Evolutionary conservation across 2,797 vertebrate species (phyloP), one percentile per base, ranked within the genome.

Genomic region (Perodicticus potto): DNA sequence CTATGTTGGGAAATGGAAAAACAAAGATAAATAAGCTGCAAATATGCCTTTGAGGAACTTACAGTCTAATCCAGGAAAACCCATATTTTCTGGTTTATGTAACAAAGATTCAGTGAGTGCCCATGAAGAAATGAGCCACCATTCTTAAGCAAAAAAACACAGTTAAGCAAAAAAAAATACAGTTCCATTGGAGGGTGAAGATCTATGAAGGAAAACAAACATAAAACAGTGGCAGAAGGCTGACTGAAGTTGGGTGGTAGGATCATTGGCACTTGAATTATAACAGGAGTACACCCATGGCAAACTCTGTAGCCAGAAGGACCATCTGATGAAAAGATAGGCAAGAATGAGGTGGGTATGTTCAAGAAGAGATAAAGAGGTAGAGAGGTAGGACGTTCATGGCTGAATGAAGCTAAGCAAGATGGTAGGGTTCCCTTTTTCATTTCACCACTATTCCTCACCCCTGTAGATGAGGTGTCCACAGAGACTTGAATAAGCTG

Each of bases 11-110:
- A 83, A 86, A 65, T 34, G 16, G 45, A 49, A 55, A 13, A 77
- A 82, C 11, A 95, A 67, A 87, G 63, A 89, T 59, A 94, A 84
- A 40, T 57, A 84, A 91, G 1, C 27, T 86, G 9, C 22, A 84
- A 76, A 72, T 61, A 63, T 20, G 4, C 10, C 34, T 78, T 86
- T 82, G 43, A 76, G 19, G 19, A 92, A 89, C 17, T 78, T 53
- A 85, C 27, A 90, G 13, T 43, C 8, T 43, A 94, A 88, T 61
- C 14, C 70, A 63, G 55, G 16, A 94, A 91, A 67, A 49, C 27
- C n/a, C 4, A 34, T 11, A 23, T 67, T 23, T 57, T 67, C 57
- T 85, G 13, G 34, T 84, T 90, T 17, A 40, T 81, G 91, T 84
- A 55, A 70, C 55, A 91, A 91, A 91, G 27, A 73, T 83, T 84